Evolutionary conservation across 2,888 invertebrate genomes (phyloP).

Genomic region (Lordiphosa andalusiaca): DNA sequence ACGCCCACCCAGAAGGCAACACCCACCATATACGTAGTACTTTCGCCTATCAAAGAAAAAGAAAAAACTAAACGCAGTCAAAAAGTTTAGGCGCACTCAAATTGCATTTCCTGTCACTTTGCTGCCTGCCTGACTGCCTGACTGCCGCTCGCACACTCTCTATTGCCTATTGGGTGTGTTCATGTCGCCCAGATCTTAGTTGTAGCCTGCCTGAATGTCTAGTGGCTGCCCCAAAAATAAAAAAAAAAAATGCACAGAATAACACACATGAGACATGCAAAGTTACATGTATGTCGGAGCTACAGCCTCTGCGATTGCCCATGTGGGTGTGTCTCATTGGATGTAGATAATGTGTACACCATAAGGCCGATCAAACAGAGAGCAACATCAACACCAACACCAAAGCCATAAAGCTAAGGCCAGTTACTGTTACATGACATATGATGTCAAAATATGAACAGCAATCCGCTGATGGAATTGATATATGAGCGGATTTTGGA

Average conservation of each 20-base stretch:
- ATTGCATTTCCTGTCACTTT: conserved; percentile 74
- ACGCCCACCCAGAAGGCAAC: conserved; percentile 51
- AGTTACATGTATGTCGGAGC: conserved; percentile 61
- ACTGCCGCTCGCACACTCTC: conserved; percentile 14
- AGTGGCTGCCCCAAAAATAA: conserved; percentile 33
- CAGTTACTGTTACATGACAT: conserved; percentile 58
- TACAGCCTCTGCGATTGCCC: conserved; percentile 35
- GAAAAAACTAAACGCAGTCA: conserved; percentile 58
- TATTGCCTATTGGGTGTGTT: conserved; percentile 49
- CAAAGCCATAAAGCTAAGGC: conserved; percentile 34
- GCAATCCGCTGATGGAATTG: conserved; percentile 28
- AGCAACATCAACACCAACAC: conserved; percentile 47
- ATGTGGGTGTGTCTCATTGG: conserved; percentile 51
- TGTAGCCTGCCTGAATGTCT: conserved; percentile 35
- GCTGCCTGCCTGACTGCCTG: conserved; percentile 44
- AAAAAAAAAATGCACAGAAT: conserved; percentile 8
- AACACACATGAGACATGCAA: conserved; percentile 51
- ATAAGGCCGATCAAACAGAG: conserved; percentile 31
- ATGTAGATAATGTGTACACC: conserved; percentile 29
- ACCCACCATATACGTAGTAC: conserved; percentile 53
- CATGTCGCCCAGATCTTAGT: conserved; percentile 33
- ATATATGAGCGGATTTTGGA: conserved; percentile 11
- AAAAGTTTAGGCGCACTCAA: conserved; percentile 59
- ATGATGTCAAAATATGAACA: conserved; percentile 49
- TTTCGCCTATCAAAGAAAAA: conserved; percentile 55